Conservation (phyloP, 1,140 invertebrate species). For the Pissodes strobi region DNA sequence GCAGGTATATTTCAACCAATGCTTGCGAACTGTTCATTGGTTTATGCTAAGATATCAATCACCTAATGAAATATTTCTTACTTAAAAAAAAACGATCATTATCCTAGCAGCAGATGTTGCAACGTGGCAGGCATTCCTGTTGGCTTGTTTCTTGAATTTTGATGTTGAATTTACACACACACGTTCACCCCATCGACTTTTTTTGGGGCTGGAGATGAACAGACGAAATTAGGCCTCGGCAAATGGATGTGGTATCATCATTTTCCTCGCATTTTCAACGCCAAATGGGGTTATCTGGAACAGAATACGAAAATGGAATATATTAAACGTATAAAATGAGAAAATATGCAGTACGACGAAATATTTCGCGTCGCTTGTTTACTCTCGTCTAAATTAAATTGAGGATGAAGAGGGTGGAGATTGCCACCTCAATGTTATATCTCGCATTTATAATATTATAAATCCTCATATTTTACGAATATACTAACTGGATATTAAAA, state of each 20-base stretch:
- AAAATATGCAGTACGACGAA: constrained; percentile 13
- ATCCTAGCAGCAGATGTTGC: too few species aligned
- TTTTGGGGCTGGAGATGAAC: constrained; percentile 22
- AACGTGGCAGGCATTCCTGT: constrained; percentile 15
- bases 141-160: constrained; percentile 34
- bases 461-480: too few species aligned
- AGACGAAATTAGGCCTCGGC: constrained; percentile 36
- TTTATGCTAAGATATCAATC: too few species aligned
- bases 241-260: constrained; percentile 37
- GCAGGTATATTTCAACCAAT: too few species aligned
- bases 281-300: constrained; percentile 28
- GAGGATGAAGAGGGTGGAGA: too few species aligned
- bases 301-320: constrained; percentile 37
- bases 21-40: too few species aligned
- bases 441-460: too few species aligned
- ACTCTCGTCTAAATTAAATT: too few species aligned
- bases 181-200: constrained; percentile 23
- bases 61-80: too few species aligned
- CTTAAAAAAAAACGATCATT: too few species aligned
- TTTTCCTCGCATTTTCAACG: constrained; percentile 34
- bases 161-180: constrained; percentile 31
- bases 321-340: constrained; percentile 35
- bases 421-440: too few species aligned
- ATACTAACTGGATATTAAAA: too few species aligned
- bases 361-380: constrained; percentile 23